Evolutionary conservation across 2,888 invertebrate genomes (phyloP).

Genomic region (Tromatobia lineatoria): DNA sequence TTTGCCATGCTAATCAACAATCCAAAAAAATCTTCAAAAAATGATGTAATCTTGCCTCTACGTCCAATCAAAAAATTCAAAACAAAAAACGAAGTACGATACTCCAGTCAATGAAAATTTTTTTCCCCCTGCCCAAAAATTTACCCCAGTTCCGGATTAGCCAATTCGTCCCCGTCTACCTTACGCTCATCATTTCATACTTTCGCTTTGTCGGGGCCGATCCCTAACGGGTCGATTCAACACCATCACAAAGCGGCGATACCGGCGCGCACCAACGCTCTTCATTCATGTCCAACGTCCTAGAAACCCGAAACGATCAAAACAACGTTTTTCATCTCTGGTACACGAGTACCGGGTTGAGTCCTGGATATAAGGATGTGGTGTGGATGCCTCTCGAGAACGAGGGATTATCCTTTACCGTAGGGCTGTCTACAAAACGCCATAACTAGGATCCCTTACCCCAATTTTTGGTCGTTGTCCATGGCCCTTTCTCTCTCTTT

Average conservation of each 20-base stretch:
- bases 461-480: conserved; percentile 66
- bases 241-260: conserved; percentile 59
- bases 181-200: not conserved
- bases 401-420: conserved; percentile 64
- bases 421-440: conserved; percentile 23
- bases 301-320: conserved; percentile 84
- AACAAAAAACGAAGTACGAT: too few species aligned
- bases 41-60: too few species aligned
- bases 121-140: too few species aligned
- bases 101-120: too few species aligned
- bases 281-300: conserved; percentile 82
- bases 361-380: conserved; percentile 4
- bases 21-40: too few species aligned
- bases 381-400: conserved; percentile 60
- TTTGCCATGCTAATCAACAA: too few species aligned
- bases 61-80: too few species aligned
- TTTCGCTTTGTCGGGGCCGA: conserved; percentile 58
- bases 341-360: conserved; percentile 29
- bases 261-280: conserved; percentile 55
- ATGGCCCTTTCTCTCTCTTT: conserved; percentile 26
- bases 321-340: conserved; percentile 81
- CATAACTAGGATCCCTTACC: conserved; percentile 59
- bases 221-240: conserved; percentile 70
- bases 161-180: not conserved
- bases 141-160: too few species aligned